These are phyloP conservation scores for Syncerus caffer DNA, from an alignment of 2,797 vertebrate genomes.

Conservation along the genomic window DNA sequence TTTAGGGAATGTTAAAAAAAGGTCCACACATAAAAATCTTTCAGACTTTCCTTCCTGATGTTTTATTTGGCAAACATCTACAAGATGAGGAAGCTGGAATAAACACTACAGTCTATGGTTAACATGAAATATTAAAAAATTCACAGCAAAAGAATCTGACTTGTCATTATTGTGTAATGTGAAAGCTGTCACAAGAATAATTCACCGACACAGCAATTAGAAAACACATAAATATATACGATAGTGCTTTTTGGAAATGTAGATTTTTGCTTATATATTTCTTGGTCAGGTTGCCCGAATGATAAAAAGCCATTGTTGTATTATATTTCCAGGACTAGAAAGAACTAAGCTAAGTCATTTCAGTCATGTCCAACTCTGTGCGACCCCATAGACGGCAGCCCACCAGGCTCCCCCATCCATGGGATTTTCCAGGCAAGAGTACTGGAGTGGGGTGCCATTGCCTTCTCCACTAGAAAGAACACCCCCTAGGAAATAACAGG, in stretches of 20 bases:
- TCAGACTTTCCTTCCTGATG: conserved; percentile 37
- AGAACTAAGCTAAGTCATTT: neutral
- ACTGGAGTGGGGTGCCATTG: too few relatives aligned
- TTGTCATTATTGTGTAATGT: too few relatives aligned
- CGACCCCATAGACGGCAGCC: too few relatives aligned
- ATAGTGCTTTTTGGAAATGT: neutral
- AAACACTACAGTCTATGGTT: conserved; percentile 9
- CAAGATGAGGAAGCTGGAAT: conserved; percentile 31
- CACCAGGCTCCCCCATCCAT: too few relatives aligned
- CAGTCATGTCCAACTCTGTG: too few relatives aligned
- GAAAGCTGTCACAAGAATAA: neutral
- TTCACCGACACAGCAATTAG: neutral
- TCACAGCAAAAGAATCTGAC: conserved; percentile 16
- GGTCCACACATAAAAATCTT: neutral
- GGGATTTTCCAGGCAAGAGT: too few relatives aligned
- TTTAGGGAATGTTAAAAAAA: conserved; percentile 48
- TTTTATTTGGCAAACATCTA: neutral
- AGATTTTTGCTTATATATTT: neutral
- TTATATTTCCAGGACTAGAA: neutral
- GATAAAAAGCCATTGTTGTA: neutral
- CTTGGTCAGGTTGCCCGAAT: neutral
- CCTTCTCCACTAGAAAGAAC: neutral
- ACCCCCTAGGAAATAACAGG: neutral
- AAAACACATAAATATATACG: neutral
- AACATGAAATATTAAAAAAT: conserved; percentile 49